phyloP scores from a whole-genome alignment of 2,888 invertebrate genomes.

The Dryobotodes eremita region DNA sequence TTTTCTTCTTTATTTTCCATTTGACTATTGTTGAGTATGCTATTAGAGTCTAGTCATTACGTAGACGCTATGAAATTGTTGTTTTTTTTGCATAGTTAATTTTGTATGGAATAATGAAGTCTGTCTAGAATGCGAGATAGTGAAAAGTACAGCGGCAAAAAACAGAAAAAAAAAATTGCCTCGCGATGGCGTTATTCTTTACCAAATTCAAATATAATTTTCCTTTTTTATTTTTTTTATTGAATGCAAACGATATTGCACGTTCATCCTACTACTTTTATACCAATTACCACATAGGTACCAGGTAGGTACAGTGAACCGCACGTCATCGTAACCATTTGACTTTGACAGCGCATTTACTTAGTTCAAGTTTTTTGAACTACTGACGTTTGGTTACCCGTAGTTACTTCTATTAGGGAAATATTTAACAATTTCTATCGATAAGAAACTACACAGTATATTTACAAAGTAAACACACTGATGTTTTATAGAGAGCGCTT shows the following conservation, averaged over 20 bases:
- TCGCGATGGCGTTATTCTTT: neutral
- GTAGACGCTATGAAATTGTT: neutral
- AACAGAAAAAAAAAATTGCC: neutral
- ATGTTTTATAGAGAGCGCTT: slow-evolving; percentile 33
- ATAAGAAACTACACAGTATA: slow-evolving; percentile 14
- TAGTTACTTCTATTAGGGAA: neutral
- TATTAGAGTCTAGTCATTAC: neutral
- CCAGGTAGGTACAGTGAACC: too few species aligned
- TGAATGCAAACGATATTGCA: neutral
- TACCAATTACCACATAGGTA: neutral
- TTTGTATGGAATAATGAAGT: neutral
- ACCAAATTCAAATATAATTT: neutral
- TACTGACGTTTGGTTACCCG: neutral
- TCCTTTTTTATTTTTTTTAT: neutral
- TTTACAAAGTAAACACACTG: slow-evolving; percentile 27
- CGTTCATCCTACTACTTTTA: neutral
- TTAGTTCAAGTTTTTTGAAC: neutral
- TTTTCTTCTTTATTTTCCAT: neutral
- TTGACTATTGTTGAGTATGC: neutral
- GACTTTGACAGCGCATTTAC: neutral
- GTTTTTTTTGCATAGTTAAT: neutral
- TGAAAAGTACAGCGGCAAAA: neutral
- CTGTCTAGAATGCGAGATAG: neutral
- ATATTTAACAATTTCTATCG: slow-evolving; percentile 19
- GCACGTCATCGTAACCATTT: neutral